Evolutionary conservation across 2,888 invertebrate species (phyloP).

Genomic region (Crocallis elinguaria): DNA sequence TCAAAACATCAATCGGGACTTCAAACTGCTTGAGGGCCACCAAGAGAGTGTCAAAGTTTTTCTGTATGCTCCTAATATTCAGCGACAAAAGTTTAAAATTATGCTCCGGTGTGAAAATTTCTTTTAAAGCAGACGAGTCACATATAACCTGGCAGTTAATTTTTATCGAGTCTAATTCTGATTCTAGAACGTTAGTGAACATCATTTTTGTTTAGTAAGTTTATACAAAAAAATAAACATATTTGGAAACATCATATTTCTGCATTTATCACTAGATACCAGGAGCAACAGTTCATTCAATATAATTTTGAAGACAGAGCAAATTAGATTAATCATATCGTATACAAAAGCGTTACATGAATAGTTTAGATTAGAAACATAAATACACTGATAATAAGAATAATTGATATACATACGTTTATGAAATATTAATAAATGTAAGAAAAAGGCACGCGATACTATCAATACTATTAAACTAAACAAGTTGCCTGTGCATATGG

Average conservation of each 20-base stretch:
- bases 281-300: background rate
- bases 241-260: background rate
- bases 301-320: no score
- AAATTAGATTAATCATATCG: no score
- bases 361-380: no score
- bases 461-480: no score
- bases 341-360: no score
- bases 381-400: no score
- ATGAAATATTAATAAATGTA: no score
- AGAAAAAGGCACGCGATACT: no score
- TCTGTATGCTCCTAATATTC: conserved; percentile 1
- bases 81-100: background rate
- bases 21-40: background rate
- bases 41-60: background rate
- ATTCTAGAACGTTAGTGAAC: background rate
- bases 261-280: background rate
- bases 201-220: background rate
- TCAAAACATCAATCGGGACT: background rate
- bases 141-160: background rate
- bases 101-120: background rate
- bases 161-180: background rate
- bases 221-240: background rate
- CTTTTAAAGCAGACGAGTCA: background rate
- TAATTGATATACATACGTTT: no score
- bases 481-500: no score